Evolutionary conservation across 2,797 vertebrate species (phyloP), one percentile per base, ranked within the genome.

Genomic region (Chelon labrosus): DNA sequence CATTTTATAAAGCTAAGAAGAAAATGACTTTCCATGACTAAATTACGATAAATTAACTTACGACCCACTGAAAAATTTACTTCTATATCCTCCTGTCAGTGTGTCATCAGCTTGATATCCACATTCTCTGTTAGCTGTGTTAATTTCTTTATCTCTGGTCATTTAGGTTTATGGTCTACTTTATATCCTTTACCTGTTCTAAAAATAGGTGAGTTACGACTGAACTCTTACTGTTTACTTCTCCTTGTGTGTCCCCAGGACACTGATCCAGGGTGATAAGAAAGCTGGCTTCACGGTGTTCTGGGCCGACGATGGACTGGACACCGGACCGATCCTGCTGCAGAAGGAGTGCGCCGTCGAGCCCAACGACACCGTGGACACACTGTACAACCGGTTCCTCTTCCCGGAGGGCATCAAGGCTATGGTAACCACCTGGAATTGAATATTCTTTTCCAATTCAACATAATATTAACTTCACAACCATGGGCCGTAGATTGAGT

Each of bases 281-380:
- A 96, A 95, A 84, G 97, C 96, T 11, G 98, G 98, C 4, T 97
- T 99, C 92, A 95, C 96, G 1, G 84, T 99, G 83, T 99, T 99
- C 93, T 99, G 98, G 98, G 98, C 97, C 9, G 98, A 99, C 54
- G 96, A 97, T n/a, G 98, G 98, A 10, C 93, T 99, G 89, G 98
- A 99, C 86, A 99, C 98, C 0, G 98, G 98, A 39, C 97, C 98
- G 0, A 94, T 99, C 79, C 95, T 99, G 77, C 94, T 99, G 80
- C 98, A 99, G 92, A 93, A 84, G 58, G 94, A 96, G 47, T 99
- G 97, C 79, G 85, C 91, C 0, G 95, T 99, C 1, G 92, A 96
- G 31, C 94, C 95, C 66, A 97, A 96, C 0, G 97, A 99, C 74
- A 99, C 98, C 0, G 98, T 99, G 90, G 98, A 99, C 83, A 81